Evolutionary conservation across 1,140 invertebrate genomes (phyloP), one percentile per base, ranked within the genome.

Genomic region (Camponotus floridanus): DNA sequence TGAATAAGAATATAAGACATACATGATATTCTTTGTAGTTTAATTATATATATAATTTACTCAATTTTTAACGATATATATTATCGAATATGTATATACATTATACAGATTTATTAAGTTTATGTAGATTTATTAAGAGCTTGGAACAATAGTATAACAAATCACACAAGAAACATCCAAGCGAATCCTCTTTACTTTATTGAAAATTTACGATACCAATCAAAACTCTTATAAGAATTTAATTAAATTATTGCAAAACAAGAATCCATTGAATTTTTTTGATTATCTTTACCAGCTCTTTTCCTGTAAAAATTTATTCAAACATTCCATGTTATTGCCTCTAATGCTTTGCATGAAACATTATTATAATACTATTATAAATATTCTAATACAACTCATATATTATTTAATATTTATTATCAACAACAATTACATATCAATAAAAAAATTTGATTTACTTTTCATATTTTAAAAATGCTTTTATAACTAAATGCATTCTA

Each of bases 1-100:
- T 94, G 65, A 89, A 59, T 71, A 15, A 15, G 11, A 36, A 42
- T 9, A 76, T 26, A 26, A 26, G 26, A 26, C 26, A 51, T 67
- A 67, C 33, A 31, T 21, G 11, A 15, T 21, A 67, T 7, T 6
- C 45, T 6, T 48, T 73, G 7, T 57, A 81, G 26, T 67, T 26
- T 61, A 31, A 26, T 62, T 42, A 42, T 26, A 39, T 39, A 39
- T 26, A 26, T 0, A 26, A 26, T 45, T 76, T 61, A 65, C 31
- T 21, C 39, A 15, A 48, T 7, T 65, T 42, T 68, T 45, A 45
- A 31, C 51, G 55, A 33, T 21, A 11, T 74, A 45, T 86, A 48
- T 33, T 51, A 65, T 11, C 3, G 21, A 15, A 21, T 51, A 51
- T 65, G 26, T 79, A 36, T 4, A 71, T 15, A 59, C 13, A 45